Conservation (phyloP, 2,888 invertebrate species). For the Epinotia brunnichana region DNA sequence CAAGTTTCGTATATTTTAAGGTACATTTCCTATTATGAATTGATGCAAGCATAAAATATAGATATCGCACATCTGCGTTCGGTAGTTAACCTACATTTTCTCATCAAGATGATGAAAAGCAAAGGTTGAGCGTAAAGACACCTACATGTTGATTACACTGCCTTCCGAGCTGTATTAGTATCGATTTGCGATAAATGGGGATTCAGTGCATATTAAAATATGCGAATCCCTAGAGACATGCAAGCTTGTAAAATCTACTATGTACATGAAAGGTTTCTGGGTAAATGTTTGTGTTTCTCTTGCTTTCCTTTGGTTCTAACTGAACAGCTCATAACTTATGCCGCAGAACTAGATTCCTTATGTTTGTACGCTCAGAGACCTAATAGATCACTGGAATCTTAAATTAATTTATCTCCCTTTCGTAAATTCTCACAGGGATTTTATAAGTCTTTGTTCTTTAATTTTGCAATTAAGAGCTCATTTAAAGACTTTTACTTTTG, state of each 20-base stretch:
- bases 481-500: no score
- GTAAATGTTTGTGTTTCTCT: not conserved
- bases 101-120: conserved; percentile 26
- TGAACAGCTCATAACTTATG: not conserved
- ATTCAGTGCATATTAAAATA: conserved; percentile 28
- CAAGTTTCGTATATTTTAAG: conserved; percentile 11
- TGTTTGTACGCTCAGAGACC: no score
- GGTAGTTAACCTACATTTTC: conserved; percentile 29
- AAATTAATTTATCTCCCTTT: no score
- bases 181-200: conserved; percentile 19
- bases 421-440: no score
- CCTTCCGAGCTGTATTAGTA: conserved; percentile 13
- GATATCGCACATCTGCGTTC: conserved; percentile 13
- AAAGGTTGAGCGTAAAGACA: conserved; percentile 26
- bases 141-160: conserved; percentile 23
- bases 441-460: no score
- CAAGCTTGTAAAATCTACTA: not conserved
- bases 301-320: not conserved
- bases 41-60: conserved; percentile 17
- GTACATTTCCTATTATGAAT: conserved; percentile 4
- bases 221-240: not conserved
- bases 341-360: not conserved
- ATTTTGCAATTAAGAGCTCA: no score
- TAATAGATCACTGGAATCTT: no score
- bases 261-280: not conserved